A percentile compares a stretch with the other conserved stretches of the same genome.
These are phyloP conservation scores for Micrasema minimum DNA, from an alignment of 1,140 invertebrate genomes.

Conservation along the genomic window DNA sequence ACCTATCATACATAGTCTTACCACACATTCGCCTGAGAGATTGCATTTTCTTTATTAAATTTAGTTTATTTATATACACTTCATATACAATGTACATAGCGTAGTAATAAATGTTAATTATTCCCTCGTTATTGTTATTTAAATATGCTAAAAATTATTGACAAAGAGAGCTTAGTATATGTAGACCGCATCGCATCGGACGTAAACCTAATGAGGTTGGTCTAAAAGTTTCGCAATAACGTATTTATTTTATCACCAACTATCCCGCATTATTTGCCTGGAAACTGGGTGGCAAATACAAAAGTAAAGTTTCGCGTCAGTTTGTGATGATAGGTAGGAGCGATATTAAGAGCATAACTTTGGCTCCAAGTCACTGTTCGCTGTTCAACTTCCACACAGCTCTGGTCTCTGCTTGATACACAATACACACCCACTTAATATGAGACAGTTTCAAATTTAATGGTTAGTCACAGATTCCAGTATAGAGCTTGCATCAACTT, in stretches of 20 bases:
- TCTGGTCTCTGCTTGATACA: slow-evolving; percentile 26
- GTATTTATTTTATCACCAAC: slow-evolving; percentile 21
- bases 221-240: slow-evolving; percentile 25
- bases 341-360: slow-evolving; percentile 52
- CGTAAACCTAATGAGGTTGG: not conserved
- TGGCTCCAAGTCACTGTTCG: slow-evolving; percentile 41
- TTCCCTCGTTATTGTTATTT: too few relatives aligned
- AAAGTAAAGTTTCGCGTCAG: slow-evolving; percentile 49
- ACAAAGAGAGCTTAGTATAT: too few relatives aligned
- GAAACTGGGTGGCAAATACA: slow-evolving; percentile 44
- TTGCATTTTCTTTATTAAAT: too few relatives aligned
- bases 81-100: too few relatives aligned
- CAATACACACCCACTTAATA: slow-evolving; percentile 28
- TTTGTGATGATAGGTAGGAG: slow-evolving; percentile 48
- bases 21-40: too few relatives aligned
- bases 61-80: too few relatives aligned
- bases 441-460: slow-evolving; percentile 23
- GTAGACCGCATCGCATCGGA: too few relatives aligned
- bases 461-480: not conserved
- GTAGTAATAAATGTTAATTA: too few relatives aligned
- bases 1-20: too few relatives aligned
- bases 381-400: slow-evolving; percentile 22
- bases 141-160: too few relatives aligned
- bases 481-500: too few relatives aligned
- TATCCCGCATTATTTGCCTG: slow-evolving; percentile 33